Evolutionary conservation across 2,113 vertebrate genomes (phyloP), one percentile per base, ranked within the genome.

Genomic region (Malurus alboscapulatus): DNA sequence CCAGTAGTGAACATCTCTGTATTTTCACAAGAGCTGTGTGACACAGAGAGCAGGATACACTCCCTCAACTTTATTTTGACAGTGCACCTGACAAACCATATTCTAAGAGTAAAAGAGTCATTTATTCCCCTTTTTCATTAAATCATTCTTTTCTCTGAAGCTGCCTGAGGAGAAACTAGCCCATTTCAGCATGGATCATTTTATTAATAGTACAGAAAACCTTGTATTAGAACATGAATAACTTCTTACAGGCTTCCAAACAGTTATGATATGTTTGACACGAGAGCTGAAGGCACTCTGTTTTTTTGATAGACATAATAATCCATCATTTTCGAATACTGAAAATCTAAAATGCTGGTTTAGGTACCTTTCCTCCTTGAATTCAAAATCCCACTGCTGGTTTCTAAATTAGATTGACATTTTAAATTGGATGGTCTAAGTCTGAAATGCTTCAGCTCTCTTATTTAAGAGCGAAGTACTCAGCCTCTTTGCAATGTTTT

Each of bases 381-480:
- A 76, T 50, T 76, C 4, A 2, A 0, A 0, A 53, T 72, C 10
- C 11, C 22, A 45, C 17, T 68, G 24, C 47, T 86, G 14, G 16
- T 74, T 80, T 57, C 40, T 73, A 48, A 79, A 54, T 74, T 50
- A 63, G 27, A 42, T 25, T 63, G 27, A 15, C 18, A 34, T 61
- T 69, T 51, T 67, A 55, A 71, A 85, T 62, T 4, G 4, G 15
- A 50, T 88, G 44, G 22, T 50, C n/a, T 54, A 66, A 53, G 62
- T 66, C 42, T 57, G 30, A 88, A 84, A 85, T 32, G 51, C 22
- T 85, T 67, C 44, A 34, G 14, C 11, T 59, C 3, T 54, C 32
- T 72, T 84, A 19, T 84, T 84, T 21, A 29, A 34, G 13, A 57
- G 12, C 24, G 13, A 14, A 57, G 22, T 50, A 29, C 26, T 89